Base-by-base conservation (phyloP, 1,140 invertebrate species). In the Pseudomyrmex pallidus region DNA sequence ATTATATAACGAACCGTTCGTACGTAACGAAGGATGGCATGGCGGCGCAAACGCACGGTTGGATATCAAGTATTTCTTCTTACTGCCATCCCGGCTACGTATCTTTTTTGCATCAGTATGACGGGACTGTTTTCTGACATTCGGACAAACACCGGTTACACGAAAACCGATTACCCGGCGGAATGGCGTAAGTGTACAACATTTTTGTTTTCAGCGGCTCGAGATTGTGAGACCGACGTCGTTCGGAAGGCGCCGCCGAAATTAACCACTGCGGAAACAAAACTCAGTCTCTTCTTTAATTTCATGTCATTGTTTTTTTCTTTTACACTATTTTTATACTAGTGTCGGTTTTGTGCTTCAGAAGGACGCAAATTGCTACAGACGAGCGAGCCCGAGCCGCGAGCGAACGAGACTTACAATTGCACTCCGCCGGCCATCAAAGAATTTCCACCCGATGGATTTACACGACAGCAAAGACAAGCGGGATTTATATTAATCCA, bases 401-500 rank as follows among this genome's bases (percentile, higher is more conserved):
- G 66, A 25, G 44, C 67, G 17, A 72, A 90, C 9, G 82, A 90
- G 50, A 10, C 8, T 7, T 82, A 88, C 68, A 95, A 95, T 85
- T 96, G 95, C 86, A 95, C 95, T 12, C 83, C 90, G 2, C 94
- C 95, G 12, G 91, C 95, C 4, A 93, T 95, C 70, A 85, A 94
- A 48, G 95, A 96, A 83, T 96, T 96, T 86, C 95, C 95, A n/a
- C 50, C 91, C 9, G 95, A 95, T 82, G 92, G 95, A n/a, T 92
- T 95, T 9, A 95, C 94, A 2, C 91, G 92, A 17, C 74, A 90
- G 12, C 90, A 95, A 85, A 88, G 95, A 72, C 91, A 91, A 52
- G 88, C 92, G 46, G 95, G 96, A 59, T 95, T 92, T 52, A 91
- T 96, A 59, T 78, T 94, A 25, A 84, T 96, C 52, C 96, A 96